Percentiles rank a stretch among this genome's conserved stretches.
Evolutionary conservation across 2,113 vertebrate genomes (phyloP).

Genomic region (Ursus arctos): DNA sequence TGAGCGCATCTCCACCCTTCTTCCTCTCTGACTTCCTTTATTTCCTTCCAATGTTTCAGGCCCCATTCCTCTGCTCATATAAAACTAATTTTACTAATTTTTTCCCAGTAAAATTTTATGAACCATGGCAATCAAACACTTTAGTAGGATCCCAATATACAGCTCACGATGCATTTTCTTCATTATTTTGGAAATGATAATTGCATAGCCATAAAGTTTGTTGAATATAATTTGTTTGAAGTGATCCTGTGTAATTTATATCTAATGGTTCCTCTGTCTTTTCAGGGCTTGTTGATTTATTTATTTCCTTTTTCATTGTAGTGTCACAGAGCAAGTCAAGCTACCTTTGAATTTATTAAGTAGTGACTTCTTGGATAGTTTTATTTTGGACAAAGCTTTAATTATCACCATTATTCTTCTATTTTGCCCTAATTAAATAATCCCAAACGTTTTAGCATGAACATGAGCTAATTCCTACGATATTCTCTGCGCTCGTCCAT

Average conservation of each 20-base stretch:
- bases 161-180: conserved; percentile 65
- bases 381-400: conserved; percentile 42
- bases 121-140: conserved; percentile 14
- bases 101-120: conserved; percentile 66
- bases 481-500: not conserved
- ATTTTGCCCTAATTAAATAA: conserved; percentile 38
- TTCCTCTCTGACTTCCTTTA: not conserved
- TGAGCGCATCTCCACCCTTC: not conserved
- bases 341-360: conserved; percentile 13
- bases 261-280: conserved; percentile 33
- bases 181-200: conserved; percentile 66
- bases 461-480: not conserved
- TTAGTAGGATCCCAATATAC: conserved; percentile 18
- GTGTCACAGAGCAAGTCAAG: not conserved
- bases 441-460: not conserved
- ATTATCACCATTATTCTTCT: conserved; percentile 5
- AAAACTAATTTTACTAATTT: conserved; percentile 65
- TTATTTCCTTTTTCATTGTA: conserved; percentile 27
- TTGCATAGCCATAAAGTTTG: not conserved
- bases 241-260: conserved; percentile 50
- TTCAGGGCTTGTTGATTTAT: conserved; percentile 41
- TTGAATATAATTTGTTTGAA: conserved; percentile 60
- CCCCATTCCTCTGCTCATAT: not conserved
- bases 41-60: conserved; percentile 7
- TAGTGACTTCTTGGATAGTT: conserved; percentile 28